Base-by-base conservation (phyloP, 2,888 invertebrate genomes). In the Molanna angustata region DNA sequence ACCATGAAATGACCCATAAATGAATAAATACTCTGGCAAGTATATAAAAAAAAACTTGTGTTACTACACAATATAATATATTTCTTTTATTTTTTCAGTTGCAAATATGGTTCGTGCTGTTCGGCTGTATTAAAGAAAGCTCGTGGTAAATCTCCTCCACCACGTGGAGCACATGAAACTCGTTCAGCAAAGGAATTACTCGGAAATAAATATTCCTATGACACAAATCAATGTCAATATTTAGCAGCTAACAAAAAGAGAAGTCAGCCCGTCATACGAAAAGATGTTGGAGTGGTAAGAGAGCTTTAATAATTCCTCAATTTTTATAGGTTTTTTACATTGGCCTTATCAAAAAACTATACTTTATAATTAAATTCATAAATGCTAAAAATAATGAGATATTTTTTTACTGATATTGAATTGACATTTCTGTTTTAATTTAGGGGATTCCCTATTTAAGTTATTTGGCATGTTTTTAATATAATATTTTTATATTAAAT, bases 261-360 rank as follows among this genome's bases (percentile, higher is more conserved):
- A 11, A 39, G 33, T n/a, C 45, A 52, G 21, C 44, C 37, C 1
- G 43, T 58, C 11, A 27, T 50, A 33, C 41, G 49, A 20, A 32
- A 54, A 33, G 58, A 58, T 21, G 48, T 58, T 27, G 56, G 54
- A 20, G 53, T 56, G 42, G 58, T 58, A 37, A 51, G 58, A 31
- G 21, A 35, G n/a, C 37, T 13, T 7, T 9, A 14, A 43, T 20
- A 46, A 17, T 14, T 40, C 27, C 11, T 13, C 40, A 42, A 46
- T 32, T 17, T 7, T 14, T 16, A 45, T n/a, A n/a, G n/a, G n/a
- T n/a, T n/a, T n/a, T n/a, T n/a, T n/a, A n/a, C n/a, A n/a, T n/a
- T n/a, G n/a, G n/a, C n/a, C n/a, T n/a, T n/a, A n/a, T n/a, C n/a
- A n/a, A n/a, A n/a, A n/a, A n/a, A n/a, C n/a, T n/a, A n/a, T n/a